Conservation (phyloP, 2,113 vertebrate genomes). For the Haliaeetus leucogaster region DNA sequence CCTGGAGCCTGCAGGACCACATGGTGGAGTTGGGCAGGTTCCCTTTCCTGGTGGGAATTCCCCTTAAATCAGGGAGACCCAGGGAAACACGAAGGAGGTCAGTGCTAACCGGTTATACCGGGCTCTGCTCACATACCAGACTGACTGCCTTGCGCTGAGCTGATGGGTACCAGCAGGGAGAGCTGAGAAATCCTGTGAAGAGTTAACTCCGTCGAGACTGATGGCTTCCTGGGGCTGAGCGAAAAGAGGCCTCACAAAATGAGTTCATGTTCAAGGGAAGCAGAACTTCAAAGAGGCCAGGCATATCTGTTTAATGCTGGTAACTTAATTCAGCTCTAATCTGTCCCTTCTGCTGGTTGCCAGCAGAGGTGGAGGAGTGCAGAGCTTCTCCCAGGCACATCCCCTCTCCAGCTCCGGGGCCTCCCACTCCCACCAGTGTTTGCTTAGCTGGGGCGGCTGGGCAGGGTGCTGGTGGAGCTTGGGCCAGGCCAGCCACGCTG, state of each 20-base stretch:
- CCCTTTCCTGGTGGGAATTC: background rate
- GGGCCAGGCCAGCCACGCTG: rapidly evolving
- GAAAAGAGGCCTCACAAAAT: background rate
- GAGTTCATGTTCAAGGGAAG: conserved; percentile 24
- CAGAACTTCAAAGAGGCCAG: conserved; percentile 31
- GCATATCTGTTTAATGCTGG: conserved; percentile 25
- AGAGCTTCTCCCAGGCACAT: background rate
- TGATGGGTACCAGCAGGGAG: rapidly evolving
- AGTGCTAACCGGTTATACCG: rapidly evolving
- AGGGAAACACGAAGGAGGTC: background rate
- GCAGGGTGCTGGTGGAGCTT: background rate
- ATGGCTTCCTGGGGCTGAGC: background rate
- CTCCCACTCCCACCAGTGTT: background rate
- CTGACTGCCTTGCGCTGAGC: background rate
- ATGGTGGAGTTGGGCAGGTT: background rate
- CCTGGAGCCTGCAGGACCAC: background rate
- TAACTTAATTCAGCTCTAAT: background rate
- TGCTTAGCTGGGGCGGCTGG: background rate
- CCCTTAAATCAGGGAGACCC: background rate
- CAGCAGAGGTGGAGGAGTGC: background rate
- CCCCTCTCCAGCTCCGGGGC: background rate
- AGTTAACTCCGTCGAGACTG: background rate
- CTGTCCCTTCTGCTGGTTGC: background rate
- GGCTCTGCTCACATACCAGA: background rate
- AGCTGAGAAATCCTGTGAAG: background rate